Evolutionary conservation across 37 sponge, comb jelly and placozoan genomes (phyloP).

Genomic region (Spongilla lacustris): DNA sequence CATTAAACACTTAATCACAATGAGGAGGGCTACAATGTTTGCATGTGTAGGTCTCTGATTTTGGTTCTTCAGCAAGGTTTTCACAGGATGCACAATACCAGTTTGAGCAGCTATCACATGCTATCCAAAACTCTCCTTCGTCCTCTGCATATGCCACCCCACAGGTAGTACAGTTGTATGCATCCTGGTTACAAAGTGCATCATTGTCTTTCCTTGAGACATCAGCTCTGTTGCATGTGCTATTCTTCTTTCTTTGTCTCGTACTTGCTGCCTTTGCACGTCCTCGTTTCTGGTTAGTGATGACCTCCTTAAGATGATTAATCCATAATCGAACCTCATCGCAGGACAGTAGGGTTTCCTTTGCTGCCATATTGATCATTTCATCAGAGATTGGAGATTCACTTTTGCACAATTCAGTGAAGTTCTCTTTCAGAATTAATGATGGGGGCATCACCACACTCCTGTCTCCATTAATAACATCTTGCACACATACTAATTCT

Average conservation of each 20-base stretch:
- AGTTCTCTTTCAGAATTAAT: constrained; percentile 16
- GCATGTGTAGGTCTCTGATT: not conserved
- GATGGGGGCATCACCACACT: constrained; percentile 31
- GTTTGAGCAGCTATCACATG: constrained; percentile 15
- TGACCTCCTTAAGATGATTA: constrained; percentile 36
- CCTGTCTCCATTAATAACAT: not conserved
- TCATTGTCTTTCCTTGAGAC: not conserved
- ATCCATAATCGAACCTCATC: constrained; percentile 49
- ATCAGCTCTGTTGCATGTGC: not conserved
- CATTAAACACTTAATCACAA: not conserved
- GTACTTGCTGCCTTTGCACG: constrained; percentile 56
- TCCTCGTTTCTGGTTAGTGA: constrained; percentile 37
- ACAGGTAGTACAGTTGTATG: constrained; percentile 2
- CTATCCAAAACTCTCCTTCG: constrained; percentile 10
- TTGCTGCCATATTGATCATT: not conserved
- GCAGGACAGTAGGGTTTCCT: constrained; percentile 4
- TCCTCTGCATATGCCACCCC: not conserved
- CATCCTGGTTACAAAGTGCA: not conserved
- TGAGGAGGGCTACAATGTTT: not conserved
- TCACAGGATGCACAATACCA: constrained; percentile 19
- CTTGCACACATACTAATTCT: not conserved
- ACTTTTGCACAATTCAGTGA: not conserved
- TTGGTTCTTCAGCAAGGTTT: not conserved
- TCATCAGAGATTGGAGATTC: constrained; percentile 1
- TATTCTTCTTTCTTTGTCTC: constrained; percentile 9